Evolutionary conservation across 2,797 vertebrate species (phyloP), one percentile per base, ranked within the genome.

Genomic region (Thunnus albacares): DNA sequence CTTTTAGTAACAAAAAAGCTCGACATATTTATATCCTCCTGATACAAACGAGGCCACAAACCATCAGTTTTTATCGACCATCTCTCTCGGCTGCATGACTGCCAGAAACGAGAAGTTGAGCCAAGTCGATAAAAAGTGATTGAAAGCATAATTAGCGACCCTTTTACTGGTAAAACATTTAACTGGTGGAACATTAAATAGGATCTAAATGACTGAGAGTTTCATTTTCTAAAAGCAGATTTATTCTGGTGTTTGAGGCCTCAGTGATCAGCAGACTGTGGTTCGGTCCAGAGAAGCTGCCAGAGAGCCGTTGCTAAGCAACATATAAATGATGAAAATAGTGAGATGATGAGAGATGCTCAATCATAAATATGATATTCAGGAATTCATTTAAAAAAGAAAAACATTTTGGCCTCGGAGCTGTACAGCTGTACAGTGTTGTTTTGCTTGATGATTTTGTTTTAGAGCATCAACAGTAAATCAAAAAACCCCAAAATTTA

Each of bases 71-170:
- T 56, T 61, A 80, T 60, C 6, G 77, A 65, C 38, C 3, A 0
- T 15, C 28, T 52, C 28, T 53, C 28, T 69, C 10, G 12, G 45
- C 45, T 60, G 2, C 2, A 15, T 35, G 6, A 33, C 30, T 6
- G 30, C 14, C 0, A 2, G 38, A 47, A 73, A 78, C n/a, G 3
- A 53, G 18, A 47, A 20, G 0, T 3, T 15, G 57, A 24, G 26
- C 55, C 17, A 45, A 49, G 57, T 55, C 75, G 33, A 65, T 69
- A 77, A 76, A 52, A 73, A 61, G 49, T 57, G 72, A 70, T 14
- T 77, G 41, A 70, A 65, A 12, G 49, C 57, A 1, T 22, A 35
- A 1, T 60, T 56, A 26, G 30, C 2, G 35, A 45, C 13, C 12
- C 18, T n/a, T 61, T 63, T 22, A 59, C 41, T 15, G 57, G 53